phyloP scores from a whole-genome alignment of 2,113 vertebrate genomes.

The Cryptomyrus ogoouensis region DNA sequence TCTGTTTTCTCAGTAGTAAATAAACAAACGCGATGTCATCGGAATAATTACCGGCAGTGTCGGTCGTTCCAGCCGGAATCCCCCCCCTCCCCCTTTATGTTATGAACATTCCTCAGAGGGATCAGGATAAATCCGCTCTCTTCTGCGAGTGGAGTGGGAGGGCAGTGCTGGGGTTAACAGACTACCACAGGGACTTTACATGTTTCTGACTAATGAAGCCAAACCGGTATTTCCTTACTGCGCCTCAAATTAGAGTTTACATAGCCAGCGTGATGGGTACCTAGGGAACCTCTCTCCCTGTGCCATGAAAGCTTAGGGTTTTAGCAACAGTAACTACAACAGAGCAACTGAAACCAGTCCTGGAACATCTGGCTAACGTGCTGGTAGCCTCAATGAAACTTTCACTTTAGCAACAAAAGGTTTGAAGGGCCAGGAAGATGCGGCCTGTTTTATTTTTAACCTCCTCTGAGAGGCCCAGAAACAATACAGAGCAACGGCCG shows the following conservation, averaged over 20 bases:
- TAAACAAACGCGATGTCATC: neutral
- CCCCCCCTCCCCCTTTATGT: neutral
- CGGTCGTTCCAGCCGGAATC: neutral
- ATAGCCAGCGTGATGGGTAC: slow-evolving; percentile 36
- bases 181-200: slow-evolving; percentile 42
- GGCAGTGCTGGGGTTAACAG: slow-evolving; percentile 44
- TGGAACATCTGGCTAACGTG: slow-evolving; percentile 48
- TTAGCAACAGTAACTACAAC: slow-evolving; percentile 75
- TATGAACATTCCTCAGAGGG: neutral
- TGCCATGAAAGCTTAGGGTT: slow-evolving; percentile 52
- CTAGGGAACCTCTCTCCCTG: slow-evolving; percentile 58
- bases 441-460: neutral
- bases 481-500: neutral
- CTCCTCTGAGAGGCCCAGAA: neutral
- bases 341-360: slow-evolving; percentile 50
- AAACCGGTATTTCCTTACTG: slow-evolving; percentile 60
- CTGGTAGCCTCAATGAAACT: slow-evolving; percentile 43
- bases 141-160: neutral
- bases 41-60: neutral
- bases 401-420: slow-evolving; percentile 37
- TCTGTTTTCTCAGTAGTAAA: neutral
- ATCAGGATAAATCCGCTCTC: neutral
- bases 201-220: slow-evolving; percentile 58
- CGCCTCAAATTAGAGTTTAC: slow-evolving; percentile 54
- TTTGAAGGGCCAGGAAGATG: neutral